Conservation (phyloP, 2,888 invertebrate genomes). For the Leucoptera coffeella region DNA sequence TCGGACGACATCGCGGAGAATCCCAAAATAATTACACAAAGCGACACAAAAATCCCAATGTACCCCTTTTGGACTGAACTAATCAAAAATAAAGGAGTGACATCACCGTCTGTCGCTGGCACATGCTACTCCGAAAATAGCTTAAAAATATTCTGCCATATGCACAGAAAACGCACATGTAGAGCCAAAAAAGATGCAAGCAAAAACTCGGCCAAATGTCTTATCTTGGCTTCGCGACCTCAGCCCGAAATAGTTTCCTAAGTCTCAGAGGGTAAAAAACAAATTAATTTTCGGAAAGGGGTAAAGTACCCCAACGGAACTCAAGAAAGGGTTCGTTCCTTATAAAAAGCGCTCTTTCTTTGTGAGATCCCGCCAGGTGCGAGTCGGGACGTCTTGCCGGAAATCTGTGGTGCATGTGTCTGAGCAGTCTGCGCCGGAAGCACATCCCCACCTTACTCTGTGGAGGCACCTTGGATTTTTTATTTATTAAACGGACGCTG, state of each 20-base stretch:
- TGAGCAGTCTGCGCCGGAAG: slow-evolving; percentile 35
- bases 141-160: slow-evolving; percentile 31
- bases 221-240: too few relatives aligned
- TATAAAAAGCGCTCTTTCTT: too few relatives aligned
- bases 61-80: slow-evolving; percentile 7
- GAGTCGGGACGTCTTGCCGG: slow-evolving; percentile 36
- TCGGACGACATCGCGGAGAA: too few relatives aligned
- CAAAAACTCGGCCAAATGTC: slow-evolving; percentile 20
- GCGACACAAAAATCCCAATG: slow-evolving; percentile 16
- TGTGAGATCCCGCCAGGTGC: slow-evolving; percentile 49
- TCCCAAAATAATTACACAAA: too few relatives aligned
- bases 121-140: slow-evolving; percentile 44
- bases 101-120: slow-evolving; percentile 43
- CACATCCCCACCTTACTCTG: slow-evolving; percentile 30
- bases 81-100: slow-evolving; percentile 35
- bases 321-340: slow-evolving; percentile 28
- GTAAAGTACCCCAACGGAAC: slow-evolving; percentile 21
- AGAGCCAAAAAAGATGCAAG: slow-evolving; percentile 11
- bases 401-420: slow-evolving; percentile 46
- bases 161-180: slow-evolving; percentile 24
- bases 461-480: too few relatives aligned
- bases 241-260: too few relatives aligned
- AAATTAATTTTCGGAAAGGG: too few relatives aligned
- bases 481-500: too few relatives aligned
- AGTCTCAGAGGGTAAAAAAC: too few relatives aligned